A percentile compares a stretch with the other conserved stretches of the same genome.
Evolutionary conservation across 2,797 vertebrate species (phyloP).

Genomic region (Manis pentadactyla): DNA sequence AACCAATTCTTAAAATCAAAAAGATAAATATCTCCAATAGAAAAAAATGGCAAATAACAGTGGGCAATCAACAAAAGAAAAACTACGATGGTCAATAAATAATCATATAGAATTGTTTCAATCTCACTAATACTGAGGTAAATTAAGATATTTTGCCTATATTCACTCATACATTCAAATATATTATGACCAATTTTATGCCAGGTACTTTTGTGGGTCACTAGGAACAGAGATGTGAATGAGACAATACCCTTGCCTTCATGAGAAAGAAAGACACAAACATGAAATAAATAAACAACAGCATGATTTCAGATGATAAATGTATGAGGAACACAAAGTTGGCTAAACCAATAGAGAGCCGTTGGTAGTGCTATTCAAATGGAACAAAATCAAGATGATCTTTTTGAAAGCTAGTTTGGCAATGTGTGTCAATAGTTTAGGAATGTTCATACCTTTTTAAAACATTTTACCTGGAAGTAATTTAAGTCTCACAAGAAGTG

Average conservation of each 20-base stretch:
- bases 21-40: neutral
- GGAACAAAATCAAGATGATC: neutral
- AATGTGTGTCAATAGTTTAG: neutral
- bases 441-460: neutral
- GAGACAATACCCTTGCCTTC: neutral
- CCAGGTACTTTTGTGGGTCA: neutral
- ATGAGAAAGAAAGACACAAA: neutral
- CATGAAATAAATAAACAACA: slow-evolving; percentile 2
- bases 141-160: neutral
- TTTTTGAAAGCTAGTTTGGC: neutral
- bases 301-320: neutral
- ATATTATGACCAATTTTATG: neutral
- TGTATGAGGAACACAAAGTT: neutral
- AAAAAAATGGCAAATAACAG: neutral
- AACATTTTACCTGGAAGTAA: neutral
- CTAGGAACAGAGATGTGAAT: neutral
- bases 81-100: neutral
- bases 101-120: neutral
- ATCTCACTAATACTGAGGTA: neutral
- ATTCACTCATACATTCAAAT: neutral
- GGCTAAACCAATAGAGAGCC: neutral
- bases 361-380: neutral
- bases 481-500: neutral
- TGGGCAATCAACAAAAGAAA: neutral
- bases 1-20: neutral